phyloP scores from a whole-genome alignment of 2,113 vertebrate species.

The Poeciliopsis turrubarensis region DNA sequence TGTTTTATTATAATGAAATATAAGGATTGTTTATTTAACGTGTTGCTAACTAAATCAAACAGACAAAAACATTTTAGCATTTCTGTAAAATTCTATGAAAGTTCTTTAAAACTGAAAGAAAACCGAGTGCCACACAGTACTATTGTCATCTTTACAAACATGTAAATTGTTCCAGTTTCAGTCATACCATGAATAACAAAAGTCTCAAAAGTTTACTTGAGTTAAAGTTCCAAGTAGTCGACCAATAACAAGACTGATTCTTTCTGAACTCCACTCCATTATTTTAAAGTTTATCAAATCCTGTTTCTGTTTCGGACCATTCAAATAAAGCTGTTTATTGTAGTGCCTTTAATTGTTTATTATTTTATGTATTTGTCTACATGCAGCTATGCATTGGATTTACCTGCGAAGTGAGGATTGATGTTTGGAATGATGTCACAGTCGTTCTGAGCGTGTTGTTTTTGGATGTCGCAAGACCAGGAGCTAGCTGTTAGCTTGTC shows the following conservation, averaged over 20 bases:
- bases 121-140: not conserved
- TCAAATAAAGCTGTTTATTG: not conserved
- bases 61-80: too few species aligned
- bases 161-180: not conserved
- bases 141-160: not conserved
- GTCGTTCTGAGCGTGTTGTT: not conserved
- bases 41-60: too few species aligned
- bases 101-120: too few species aligned
- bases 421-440: not conserved
- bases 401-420: not conserved
- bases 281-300: not conserved
- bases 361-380: not conserved
- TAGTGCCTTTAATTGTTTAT: not conserved
- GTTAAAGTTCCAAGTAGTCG: not conserved
- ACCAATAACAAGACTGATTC: not conserved
- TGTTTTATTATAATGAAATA: too few species aligned
- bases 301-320: not conserved
- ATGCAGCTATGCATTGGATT: not conserved
- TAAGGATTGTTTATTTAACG: not conserved
- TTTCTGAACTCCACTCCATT: not conserved
- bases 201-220: not conserved
- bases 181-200: not conserved
- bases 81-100: too few species aligned
- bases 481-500: not conserved
- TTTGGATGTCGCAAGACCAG: not conserved